A percentile compares a stretch with the other conserved stretches of the same genome.
phyloP scores from a whole-genome alignment of 2,113 vertebrate genomes.

The Willisornis vidua region DNA sequence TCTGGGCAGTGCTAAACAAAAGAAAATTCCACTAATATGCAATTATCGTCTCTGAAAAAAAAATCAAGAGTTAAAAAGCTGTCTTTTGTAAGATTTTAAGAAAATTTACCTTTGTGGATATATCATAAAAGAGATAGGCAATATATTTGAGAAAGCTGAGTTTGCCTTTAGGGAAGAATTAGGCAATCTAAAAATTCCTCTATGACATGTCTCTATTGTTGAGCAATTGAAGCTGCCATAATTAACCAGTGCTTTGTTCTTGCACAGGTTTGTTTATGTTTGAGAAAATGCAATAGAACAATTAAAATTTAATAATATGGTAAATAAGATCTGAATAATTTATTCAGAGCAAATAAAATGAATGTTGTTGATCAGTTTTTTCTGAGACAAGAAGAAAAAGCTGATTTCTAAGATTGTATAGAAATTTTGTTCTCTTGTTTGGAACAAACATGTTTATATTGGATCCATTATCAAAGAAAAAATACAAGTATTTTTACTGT shows the following conservation, averaged over 20 bases:
- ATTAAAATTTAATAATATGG: constrained; percentile 79
- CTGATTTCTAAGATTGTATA: not conserved
- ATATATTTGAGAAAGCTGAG: constrained; percentile 22
- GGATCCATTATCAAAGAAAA: not conserved
- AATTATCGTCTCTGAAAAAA: not conserved
- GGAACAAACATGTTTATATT: not conserved
- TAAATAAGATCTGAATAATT: constrained; percentile 78
- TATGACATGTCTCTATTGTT: constrained; percentile 47
- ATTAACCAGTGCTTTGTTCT: constrained; percentile 50
- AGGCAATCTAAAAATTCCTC: constrained; percentile 20
- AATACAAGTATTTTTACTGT: not conserved
- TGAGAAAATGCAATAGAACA: constrained; percentile 66
- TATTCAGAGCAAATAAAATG: constrained; percentile 70
- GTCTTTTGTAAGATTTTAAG: not conserved
- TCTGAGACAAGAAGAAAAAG: not conserved
- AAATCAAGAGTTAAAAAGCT: not conserved
- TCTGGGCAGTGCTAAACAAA: not conserved
- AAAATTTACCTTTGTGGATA: constrained; percentile 15
- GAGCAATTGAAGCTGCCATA: constrained; percentile 20
- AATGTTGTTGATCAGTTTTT: constrained; percentile 28
- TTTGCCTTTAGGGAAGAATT: constrained; percentile 18
- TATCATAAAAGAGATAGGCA: not conserved
- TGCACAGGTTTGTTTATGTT: constrained; percentile 59
- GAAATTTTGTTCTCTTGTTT: not conserved
- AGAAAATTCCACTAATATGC: not conserved